phyloP scores from a whole-genome alignment of 2,888 invertebrate species.

The Drosophila anomalata region DNA sequence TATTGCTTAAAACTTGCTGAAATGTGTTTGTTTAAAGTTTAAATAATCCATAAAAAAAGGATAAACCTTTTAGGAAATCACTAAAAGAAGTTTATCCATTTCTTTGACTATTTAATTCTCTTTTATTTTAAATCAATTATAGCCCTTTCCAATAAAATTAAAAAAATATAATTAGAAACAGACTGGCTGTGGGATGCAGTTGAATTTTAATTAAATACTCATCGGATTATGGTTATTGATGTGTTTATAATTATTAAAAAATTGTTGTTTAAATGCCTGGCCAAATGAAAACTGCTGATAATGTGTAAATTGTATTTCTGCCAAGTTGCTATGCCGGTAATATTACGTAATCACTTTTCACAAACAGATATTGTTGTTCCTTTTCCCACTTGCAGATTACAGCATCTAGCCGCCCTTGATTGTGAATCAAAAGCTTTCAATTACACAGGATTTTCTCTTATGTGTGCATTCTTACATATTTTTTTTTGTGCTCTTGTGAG shows the following conservation, averaged over 20 bases:
- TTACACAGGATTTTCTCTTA: constrained; percentile 2
- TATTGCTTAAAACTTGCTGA: too few species aligned
- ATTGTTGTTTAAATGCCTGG: neutral
- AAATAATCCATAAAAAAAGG: too few species aligned
- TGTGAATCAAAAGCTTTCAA: constrained; percentile 13
- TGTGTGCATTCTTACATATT: neutral
- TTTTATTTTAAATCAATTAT: too few species aligned
- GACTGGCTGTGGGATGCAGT: neutral
- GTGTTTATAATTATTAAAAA: neutral
- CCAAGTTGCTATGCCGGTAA: neutral
- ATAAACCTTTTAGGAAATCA: too few species aligned
- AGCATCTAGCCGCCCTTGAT: constrained; percentile 7
- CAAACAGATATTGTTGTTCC: neutral
- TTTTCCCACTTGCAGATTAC: neutral
- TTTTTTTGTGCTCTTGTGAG: neutral
- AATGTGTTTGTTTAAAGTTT: too few species aligned
- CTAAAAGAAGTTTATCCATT: too few species aligned
- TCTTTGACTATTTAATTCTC: too few species aligned
- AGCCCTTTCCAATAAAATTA: too few species aligned
- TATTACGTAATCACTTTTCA: neutral
- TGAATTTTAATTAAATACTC: neutral
- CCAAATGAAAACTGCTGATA: neutral
- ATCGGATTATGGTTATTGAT: neutral
- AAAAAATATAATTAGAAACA: neutral
- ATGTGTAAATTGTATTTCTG: neutral